phyloP scores from a whole-genome alignment of 2,888 invertebrate genomes.

The Blera fallax region DNA sequence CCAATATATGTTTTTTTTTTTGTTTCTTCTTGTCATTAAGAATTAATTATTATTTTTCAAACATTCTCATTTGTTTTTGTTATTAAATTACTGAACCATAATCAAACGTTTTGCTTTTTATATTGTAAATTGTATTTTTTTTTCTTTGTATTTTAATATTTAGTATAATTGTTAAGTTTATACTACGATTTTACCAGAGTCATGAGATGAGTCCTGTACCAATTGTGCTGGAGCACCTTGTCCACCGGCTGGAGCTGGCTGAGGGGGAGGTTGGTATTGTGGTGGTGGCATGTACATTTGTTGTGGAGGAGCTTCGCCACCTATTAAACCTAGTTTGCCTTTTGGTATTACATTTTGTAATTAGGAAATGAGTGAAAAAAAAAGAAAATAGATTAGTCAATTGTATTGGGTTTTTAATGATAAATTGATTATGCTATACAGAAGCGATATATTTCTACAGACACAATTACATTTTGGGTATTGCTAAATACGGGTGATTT shows the following conservation, averaged over 20 bases:
- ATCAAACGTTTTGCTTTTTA: slow-evolving; percentile 57
- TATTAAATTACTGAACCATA: slow-evolving; percentile 70
- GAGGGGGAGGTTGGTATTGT: slow-evolving; percentile 82
- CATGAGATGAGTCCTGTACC: slow-evolving; percentile 76
- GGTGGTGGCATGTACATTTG: slow-evolving; percentile 79
- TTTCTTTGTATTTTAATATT: neutral
- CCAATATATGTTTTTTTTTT: slow-evolving; percentile 41
- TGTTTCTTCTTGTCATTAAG: slow-evolving; percentile 33
- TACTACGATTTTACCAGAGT: slow-evolving; percentile 71
- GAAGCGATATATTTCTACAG: slow-evolving; percentile 65
- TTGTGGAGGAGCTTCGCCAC: slow-evolving; percentile 80
- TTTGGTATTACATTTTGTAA: neutral
- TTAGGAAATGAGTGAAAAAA: no score
- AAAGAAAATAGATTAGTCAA: slow-evolving; percentile 28
- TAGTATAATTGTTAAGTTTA: slow-evolving; percentile 53
- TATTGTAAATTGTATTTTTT: slow-evolving; percentile 50
- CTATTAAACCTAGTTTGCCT: slow-evolving; percentile 81
- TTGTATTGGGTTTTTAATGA: neutral
- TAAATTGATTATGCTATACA: slow-evolving; percentile 19
- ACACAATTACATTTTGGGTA: slow-evolving; percentile 46
- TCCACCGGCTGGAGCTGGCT: slow-evolving; percentile 84
- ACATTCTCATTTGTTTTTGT: slow-evolving; percentile 64
- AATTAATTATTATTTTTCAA: slow-evolving; percentile 47
- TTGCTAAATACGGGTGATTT: slow-evolving; percentile 12
- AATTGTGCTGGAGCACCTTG: slow-evolving; percentile 81